Conservation (phyloP, 2,888 invertebrate species). For the Leptopilina drosophilae region DNA sequence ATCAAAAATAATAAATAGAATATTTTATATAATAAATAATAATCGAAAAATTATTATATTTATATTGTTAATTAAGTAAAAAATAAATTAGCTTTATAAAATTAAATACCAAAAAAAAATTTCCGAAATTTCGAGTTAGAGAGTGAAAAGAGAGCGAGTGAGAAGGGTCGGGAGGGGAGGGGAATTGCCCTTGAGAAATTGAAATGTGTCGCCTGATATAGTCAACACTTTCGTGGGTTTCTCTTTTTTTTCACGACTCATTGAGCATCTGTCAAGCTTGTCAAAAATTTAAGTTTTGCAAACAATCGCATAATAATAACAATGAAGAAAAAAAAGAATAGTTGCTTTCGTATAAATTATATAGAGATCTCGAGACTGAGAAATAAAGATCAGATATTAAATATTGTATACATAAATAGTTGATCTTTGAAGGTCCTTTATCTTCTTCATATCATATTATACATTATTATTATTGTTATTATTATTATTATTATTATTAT, state of each 20-base stretch:
- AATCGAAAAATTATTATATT: too few relatives aligned
- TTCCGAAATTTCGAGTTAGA: too few relatives aligned
- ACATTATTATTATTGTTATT: too few relatives aligned
- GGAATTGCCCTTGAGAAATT: neutral
- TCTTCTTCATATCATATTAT: neutral
- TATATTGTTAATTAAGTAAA: too few relatives aligned
- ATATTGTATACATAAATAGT: neutral
- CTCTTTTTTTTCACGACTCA: constrained; percentile 4
- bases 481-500: too few relatives aligned
- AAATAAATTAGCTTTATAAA: too few relatives aligned
- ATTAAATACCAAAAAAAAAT: too few relatives aligned
- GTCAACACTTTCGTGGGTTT: neutral
- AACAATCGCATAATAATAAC: neutral
- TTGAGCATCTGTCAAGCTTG: neutral
- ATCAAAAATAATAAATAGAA: too few relatives aligned
- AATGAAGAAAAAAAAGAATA: neutral
- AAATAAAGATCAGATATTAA: neutral
- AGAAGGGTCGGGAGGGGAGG: too few relatives aligned
- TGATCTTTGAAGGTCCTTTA: neutral
- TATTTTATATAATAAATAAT: too few relatives aligned
- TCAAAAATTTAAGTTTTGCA: constrained; percentile 17
- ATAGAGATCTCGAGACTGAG: neutral
- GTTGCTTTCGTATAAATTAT: neutral
- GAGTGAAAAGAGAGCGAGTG: too few relatives aligned
- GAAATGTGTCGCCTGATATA: neutral